Conservation (phyloP, 2,888 invertebrate genomes). For the Ectropis crepuscularia region DNA sequence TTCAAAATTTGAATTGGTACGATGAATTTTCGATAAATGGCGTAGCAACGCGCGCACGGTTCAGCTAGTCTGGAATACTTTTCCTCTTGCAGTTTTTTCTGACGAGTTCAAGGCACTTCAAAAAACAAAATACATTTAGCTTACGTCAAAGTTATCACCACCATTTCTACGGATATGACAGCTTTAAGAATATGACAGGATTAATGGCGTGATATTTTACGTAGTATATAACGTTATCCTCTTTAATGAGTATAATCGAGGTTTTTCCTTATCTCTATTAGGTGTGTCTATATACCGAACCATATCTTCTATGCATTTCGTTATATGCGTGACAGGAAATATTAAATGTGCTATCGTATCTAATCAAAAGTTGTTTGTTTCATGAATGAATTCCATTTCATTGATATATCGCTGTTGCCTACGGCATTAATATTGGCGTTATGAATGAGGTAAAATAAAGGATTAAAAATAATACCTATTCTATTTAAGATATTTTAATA, state of each 20-base stretch:
- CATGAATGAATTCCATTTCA: conserved; percentile 27
- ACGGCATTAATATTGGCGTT: conserved; percentile 1
- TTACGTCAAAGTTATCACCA: too few relatives aligned
- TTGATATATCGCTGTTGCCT: conserved; percentile 16
- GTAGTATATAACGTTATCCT: neutral
- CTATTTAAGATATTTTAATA: neutral
- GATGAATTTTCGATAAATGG: too few relatives aligned
- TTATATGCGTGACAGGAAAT: conserved; percentile 12
- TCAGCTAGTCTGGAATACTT: too few relatives aligned
- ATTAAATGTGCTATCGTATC: conserved; percentile 16
- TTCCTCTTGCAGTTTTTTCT: too few relatives aligned
- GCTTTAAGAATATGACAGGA: too few relatives aligned
- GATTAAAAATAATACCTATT: neutral
- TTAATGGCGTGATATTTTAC: too few relatives aligned
- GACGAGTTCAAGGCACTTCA: too few relatives aligned
- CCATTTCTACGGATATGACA: too few relatives aligned
- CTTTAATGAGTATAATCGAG: conserved; percentile 1
- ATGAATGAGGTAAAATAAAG: neutral
- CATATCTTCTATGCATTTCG: neutral
- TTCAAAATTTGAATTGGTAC: too few relatives aligned
- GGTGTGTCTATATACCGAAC: neutral
- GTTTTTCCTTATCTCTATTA: conserved; percentile 2
- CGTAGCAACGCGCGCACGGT: too few relatives aligned
- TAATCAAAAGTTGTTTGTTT: conserved; percentile 23
- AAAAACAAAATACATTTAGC: too few relatives aligned